Base-by-base conservation (phyloP, 1,140 invertebrate genomes). In the Dreissena polymorpha region DNA sequence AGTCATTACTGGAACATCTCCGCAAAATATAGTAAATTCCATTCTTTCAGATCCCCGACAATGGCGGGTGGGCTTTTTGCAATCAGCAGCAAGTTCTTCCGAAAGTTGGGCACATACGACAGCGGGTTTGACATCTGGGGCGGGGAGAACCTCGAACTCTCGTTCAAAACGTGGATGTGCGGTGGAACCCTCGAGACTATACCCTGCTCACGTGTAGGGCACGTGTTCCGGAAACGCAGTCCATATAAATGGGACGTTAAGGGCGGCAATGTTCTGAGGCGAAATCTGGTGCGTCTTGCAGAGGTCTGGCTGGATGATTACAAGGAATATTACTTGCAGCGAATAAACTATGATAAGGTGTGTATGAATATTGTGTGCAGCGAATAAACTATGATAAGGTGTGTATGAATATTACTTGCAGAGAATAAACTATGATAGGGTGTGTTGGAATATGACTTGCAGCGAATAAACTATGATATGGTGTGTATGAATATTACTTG, bases 131-230 rank as follows among this genome's bases (percentile, higher is more conserved):
- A 95, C 79, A 95, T 95, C 57, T 95, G 95, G 95, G 98, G 98
- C 50, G 98, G 98, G 5, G 98, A 99, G 93, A 99, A 99, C 93
- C 94, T 99, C 51, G 98, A 99, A 93, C 97, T 99, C 94, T 98
- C 97, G 16, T 99, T 99, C 91, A 94, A 98, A 90, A 95, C 98
- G 0, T 99, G 99, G 99, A 98, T 99, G 93, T 99, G 98, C 91
- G 99, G 98, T 0, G 99, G 98, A 0, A 95, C 95, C 63, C 95
- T 99, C 0, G 97, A 99, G 93, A 99, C 99, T 63, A 96, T 96
- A 0, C 97, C 99, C 0, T 99, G 99, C 92, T 99, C 98, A 13
- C 97, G 98, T 90, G 98, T 99, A 0, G 99, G 98, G 0, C 99
- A 99, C 93, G 95, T 99, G n/a, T 99, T 99, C 92, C 95, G 98